Evolutionary conservation across 2,888 invertebrate species (phyloP).

Genomic region (Lysandra bellargus): DNA sequence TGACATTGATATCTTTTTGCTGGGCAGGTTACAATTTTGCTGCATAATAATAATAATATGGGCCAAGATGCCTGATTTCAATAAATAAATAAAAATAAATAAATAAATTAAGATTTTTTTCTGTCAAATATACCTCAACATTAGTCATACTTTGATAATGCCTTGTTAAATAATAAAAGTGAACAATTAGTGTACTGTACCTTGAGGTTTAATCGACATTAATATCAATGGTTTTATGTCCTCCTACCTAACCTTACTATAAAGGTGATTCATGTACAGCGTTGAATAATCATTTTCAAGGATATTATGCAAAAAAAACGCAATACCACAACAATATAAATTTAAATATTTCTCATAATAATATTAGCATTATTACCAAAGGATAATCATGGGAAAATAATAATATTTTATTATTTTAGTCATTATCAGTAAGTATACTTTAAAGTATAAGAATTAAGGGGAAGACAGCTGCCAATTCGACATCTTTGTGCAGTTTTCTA

Average conservation of each 20-base stretch:
- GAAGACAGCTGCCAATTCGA: too few relatives aligned
- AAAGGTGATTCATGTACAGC: slow-evolving; percentile 9
- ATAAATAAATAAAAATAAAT: too few relatives aligned
- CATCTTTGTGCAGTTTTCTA: too few relatives aligned
- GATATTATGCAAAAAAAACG: background rate
- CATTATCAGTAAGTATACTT: background rate
- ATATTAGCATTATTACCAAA: slow-evolving; percentile 3
- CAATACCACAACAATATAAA: background rate
- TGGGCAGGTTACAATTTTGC: too few relatives aligned
- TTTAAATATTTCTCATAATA: slow-evolving; percentile 20
- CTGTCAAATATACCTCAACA: too few relatives aligned
- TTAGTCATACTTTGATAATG: background rate
- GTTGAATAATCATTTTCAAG: background rate
- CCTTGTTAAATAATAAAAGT: background rate
- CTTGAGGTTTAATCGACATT: background rate
- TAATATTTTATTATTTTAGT: background rate
- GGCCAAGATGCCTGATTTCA: too few relatives aligned
- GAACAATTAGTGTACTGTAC: background rate
- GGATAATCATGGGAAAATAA: slow-evolving; percentile 1
- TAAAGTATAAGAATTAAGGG: background rate
- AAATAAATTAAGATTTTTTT: too few relatives aligned
- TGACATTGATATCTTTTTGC: too few relatives aligned
- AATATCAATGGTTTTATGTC: background rate
- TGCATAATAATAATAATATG: too few relatives aligned
- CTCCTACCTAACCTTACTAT: background rate